Base-by-base conservation (phyloP, 2,888 invertebrate species). In the Coronaproctus castanopsis region DNA sequence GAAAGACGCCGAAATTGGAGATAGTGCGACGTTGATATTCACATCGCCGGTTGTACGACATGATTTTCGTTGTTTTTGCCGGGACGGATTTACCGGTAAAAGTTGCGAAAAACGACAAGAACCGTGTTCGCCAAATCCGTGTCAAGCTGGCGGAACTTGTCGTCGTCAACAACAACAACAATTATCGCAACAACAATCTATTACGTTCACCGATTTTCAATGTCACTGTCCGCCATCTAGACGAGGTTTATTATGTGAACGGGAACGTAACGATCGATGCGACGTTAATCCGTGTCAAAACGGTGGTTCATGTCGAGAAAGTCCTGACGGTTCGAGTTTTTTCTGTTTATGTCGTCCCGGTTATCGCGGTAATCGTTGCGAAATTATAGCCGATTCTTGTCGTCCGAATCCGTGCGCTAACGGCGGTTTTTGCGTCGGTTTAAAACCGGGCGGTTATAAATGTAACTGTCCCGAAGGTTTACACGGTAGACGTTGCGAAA, bases 281-380 rank as follows among this genome's bases (percentile, higher is more conserved):
- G 83, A 83, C 57, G 82, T 80, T 57, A 86, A 84, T 68, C 91
- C 91, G 0, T 93, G 93, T 69, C 80, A 82, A 67, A 92, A 93
- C 70, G 91, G 91, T 8, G 93, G 92, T 1, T 87, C 89, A 0
- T 93, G 93, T 67, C 82, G 87, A 65, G 87, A 87, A 69, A 87
- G 87, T 68, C 82, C 86, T 0, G 89, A 90, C 67, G 85, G 86
- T 54, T 85, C 85, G 24, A 85, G 87, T 24, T 93, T 87, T 78
- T 90, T 89, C 72, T 96, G 95, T 67, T 75, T 89, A 1, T 96
- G 95, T 70, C 80, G 90, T 1, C 86, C 89, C 1, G 92, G 92
- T 1, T 95, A 88, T 71, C 80, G 88, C 14, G 95, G 96, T 2
- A 87, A 86, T 70, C 83, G 85, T 65, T 96, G 95, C 70, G 91